Conservation (phyloP, 30 jellyfish, hydroid and myxozoan species). For the Catostylus mosaicus region DNA sequence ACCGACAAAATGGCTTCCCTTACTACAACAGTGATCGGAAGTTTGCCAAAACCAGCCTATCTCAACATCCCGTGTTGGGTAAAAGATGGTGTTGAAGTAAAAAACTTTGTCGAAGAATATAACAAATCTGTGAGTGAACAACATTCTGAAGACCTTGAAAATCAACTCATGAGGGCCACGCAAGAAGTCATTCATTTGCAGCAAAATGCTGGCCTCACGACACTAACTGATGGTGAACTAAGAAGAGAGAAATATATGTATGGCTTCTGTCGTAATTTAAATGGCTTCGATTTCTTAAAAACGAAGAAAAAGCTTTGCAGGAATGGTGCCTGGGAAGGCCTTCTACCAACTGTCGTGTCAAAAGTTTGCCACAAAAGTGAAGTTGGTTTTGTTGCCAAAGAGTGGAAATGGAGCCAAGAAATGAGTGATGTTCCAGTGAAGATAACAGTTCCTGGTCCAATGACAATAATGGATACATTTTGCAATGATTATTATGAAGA, state of each 20-base stretch:
- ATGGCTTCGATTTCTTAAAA: constrained; percentile 75
- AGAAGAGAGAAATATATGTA: constrained; percentile 67
- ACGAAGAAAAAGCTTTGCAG: constrained; percentile 60
- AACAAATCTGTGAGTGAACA: constrained; percentile 45
- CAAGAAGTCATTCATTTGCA: constrained; percentile 64
- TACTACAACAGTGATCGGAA: neutral
- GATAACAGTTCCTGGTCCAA: constrained; percentile 86
- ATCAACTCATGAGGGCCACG: constrained; percentile 65
- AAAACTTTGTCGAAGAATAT: constrained; percentile 55
- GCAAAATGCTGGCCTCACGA: constrained; percentile 51
- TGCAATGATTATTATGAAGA: constrained; percentile 67
- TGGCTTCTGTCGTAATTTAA: constrained; percentile 70
- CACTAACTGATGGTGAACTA: constrained; percentile 80
- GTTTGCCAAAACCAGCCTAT: constrained; percentile 34
- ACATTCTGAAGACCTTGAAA: constrained; percentile 41
- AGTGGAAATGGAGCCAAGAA: constrained; percentile 72
- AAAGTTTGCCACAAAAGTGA: constrained; percentile 53
- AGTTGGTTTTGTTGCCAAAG: constrained; percentile 47
- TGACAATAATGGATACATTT: constrained; percentile 78
- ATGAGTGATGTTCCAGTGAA: constrained; percentile 63
- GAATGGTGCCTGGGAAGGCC: constrained; percentile 81
- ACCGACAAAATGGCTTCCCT: neutral
- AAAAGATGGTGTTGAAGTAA: constrained; percentile 64
- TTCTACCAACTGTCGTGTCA: constrained; percentile 59
- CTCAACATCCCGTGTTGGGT: constrained; percentile 81